Percentiles rank a stretch among this genome's conserved stretches.
Evolutionary conservation across 2,113 vertebrate genomes (phyloP).

Genomic region (Sus scrofa): DNA sequence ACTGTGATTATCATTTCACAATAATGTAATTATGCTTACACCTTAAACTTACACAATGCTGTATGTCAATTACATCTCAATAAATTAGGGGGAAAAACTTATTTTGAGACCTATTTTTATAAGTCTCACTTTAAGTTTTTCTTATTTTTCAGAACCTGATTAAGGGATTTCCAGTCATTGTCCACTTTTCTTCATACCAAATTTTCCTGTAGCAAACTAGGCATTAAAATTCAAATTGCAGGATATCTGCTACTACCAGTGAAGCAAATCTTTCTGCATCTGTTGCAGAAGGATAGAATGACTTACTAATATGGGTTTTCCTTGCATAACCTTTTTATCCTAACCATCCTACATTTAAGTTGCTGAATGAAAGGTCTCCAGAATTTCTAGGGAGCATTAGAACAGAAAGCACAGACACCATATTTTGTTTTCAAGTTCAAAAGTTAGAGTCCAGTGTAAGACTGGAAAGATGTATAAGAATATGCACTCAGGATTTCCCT

Average conservation of each 20-base stretch:
- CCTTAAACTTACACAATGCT: background rate
- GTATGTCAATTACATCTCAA: background rate
- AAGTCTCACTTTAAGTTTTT: background rate
- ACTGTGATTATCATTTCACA: background rate
- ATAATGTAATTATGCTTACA: background rate
- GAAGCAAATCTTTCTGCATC: background rate
- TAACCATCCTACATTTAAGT: background rate
- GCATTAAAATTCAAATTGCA: constrained; percentile 15
- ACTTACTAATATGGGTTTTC: background rate
- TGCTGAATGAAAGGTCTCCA: background rate
- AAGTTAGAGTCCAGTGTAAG: background rate
- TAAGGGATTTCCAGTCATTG: background rate
- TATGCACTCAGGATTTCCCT: background rate
- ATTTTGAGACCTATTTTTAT: background rate
- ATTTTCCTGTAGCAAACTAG: background rate
- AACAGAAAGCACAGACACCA: background rate
- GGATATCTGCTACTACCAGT: background rate
- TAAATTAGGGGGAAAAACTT: background rate
- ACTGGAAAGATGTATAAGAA: constrained; percentile 11
- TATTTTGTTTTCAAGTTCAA: constrained; percentile 10
- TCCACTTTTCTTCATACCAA: background rate
- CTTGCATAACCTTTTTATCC: background rate
- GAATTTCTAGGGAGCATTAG: background rate
- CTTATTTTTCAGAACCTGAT: background rate
- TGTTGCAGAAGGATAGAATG: background rate